Conservation (phyloP, 2,797 vertebrate genomes). For the Telmatherina bonti region DNA sequence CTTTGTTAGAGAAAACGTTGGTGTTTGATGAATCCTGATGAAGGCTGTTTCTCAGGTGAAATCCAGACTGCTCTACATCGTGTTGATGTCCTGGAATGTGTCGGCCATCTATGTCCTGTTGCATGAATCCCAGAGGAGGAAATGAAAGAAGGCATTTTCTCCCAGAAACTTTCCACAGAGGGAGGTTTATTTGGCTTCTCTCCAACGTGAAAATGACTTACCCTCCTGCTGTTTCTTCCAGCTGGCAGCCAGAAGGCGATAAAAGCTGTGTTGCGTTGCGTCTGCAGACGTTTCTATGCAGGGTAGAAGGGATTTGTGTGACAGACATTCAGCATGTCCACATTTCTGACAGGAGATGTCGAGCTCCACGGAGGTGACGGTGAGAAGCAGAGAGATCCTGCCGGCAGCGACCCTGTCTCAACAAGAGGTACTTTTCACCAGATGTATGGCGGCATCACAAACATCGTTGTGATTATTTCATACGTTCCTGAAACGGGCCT, state of each 20-base stretch:
- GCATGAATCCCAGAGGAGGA: too few relatives aligned
- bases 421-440: conserved; percentile 83
- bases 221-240: conserved; percentile 31
- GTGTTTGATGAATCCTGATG: too few relatives aligned
- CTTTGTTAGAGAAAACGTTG: conserved; percentile 30
- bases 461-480: conserved; percentile 9
- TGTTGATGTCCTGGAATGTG: too few relatives aligned
- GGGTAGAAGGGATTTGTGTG: neutral
- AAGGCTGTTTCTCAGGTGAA: too few relatives aligned
- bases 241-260: conserved; percentile 27
- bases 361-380: conserved; percentile 81
- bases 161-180: conserved; percentile 26
- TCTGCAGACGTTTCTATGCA: neutral
- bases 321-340: conserved; percentile 1
- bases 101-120: too few relatives aligned
- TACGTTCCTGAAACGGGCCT: conserved; percentile 14
- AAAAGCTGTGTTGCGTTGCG: conserved; percentile 6
- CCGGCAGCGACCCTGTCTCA: conserved; percentile 76
- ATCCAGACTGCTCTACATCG: too few relatives aligned
- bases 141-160: conserved; percentile 54
- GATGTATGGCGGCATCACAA: neutral
- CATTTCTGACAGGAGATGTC: conserved; percentile 82
- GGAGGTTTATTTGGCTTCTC: conserved; percentile 48
- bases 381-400: conserved; percentile 80
- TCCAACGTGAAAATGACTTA: conserved; percentile 32